Percentiles rank a stretch among this genome's conserved stretches.
Conservation (phyloP, 2,113 vertebrate species). For the Anthoscopus minutus region DNA sequence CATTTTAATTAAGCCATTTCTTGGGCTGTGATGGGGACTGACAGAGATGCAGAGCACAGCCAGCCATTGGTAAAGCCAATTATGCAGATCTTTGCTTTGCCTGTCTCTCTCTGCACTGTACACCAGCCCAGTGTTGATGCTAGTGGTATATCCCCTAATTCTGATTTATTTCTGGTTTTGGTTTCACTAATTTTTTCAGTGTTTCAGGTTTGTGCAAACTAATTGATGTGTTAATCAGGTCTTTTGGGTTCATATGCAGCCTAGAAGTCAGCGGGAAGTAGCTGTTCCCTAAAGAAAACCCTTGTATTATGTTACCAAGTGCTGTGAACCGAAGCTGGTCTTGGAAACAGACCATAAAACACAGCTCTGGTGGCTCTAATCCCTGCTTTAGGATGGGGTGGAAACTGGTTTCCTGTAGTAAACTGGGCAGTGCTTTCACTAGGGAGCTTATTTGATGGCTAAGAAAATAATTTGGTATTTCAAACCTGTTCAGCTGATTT, state of each 20-base stretch:
- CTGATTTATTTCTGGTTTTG: neutral
- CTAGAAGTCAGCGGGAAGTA: neutral
- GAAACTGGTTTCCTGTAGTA: slow-evolving; percentile 11
- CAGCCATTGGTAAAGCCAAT: neutral
- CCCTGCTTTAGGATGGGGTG: neutral
- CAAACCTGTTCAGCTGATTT: neutral
- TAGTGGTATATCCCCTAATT: accelerated
- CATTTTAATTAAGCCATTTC: neutral
- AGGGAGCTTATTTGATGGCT: neutral
- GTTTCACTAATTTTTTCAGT: neutral
- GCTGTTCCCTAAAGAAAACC: neutral
- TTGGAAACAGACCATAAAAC: neutral
- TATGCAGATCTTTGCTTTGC: neutral
- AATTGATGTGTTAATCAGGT: neutral
- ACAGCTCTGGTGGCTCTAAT: neutral
- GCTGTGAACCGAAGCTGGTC: neutral
- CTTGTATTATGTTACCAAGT: neutral
- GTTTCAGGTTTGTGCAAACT: neutral
- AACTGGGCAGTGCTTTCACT: neutral
- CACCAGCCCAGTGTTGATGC: accelerated
- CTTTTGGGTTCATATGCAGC: neutral
- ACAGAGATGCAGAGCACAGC: neutral
- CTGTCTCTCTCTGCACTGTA: neutral
- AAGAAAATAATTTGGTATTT: neutral
- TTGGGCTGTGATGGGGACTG: neutral